Percentiles rank a stretch among this genome's conserved stretches.
phyloP scores from a whole-genome alignment of 2,113 vertebrate genomes.

The Hippocampus zosterae region DNA sequence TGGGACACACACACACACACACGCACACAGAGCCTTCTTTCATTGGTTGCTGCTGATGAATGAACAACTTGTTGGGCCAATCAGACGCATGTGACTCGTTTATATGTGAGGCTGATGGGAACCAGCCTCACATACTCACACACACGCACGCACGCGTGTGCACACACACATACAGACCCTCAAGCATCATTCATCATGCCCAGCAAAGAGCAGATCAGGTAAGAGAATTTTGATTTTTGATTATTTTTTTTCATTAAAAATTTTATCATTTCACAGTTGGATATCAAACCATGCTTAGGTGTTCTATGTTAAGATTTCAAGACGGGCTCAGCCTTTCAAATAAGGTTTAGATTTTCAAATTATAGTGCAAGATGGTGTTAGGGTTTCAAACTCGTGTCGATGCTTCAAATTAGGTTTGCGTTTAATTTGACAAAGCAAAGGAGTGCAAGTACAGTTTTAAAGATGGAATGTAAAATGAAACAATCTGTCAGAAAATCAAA shows the following conservation, averaged over 20 bases:
- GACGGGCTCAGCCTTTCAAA: too few relatives aligned
- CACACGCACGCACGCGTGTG: not conserved
- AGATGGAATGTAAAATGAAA: not conserved
- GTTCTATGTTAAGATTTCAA: not conserved
- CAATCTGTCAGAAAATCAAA: too few relatives aligned
- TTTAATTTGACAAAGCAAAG: too few relatives aligned
- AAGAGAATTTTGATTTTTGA: constrained; percentile 20
- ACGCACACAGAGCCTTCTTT: not conserved
- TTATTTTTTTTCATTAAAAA: not conserved
- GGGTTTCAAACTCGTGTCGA: too few relatives aligned
- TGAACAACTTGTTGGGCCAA: constrained; percentile 40
- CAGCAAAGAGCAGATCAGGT: constrained; percentile 73
- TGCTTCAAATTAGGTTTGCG: too few relatives aligned
- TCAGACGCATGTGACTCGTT: constrained; percentile 45
- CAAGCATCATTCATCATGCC: constrained; percentile 56
- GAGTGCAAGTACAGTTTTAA: too few relatives aligned
- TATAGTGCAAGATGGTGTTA: too few relatives aligned
- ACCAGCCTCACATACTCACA: constrained; percentile 7
- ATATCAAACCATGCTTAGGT: not conserved
- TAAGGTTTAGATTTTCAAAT: not conserved
- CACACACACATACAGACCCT: too few relatives aligned
- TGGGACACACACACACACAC: not conserved
- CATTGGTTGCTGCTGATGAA: constrained; percentile 52
- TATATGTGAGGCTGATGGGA: constrained; percentile 34
- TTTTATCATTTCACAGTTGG: too few relatives aligned